A percentile compares a stretch with the other conserved stretches of the same genome.
Evolutionary conservation across 2,113 vertebrate genomes (phyloP).

Genomic region (Climacteris rufus): DNA sequence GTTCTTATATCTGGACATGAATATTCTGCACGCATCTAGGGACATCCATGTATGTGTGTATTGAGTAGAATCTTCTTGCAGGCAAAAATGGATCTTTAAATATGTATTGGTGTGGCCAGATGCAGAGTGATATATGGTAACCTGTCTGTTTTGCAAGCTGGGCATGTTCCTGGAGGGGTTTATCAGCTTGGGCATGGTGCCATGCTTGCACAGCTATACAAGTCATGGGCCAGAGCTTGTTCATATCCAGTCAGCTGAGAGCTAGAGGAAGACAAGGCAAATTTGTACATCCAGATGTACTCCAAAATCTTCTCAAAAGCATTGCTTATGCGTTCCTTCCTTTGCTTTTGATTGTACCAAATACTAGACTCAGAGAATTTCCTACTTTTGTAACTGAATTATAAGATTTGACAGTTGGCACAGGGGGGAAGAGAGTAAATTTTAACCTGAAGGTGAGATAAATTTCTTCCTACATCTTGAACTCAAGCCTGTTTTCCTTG

Average conservation of each 20-base stretch:
- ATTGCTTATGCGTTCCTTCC: neutral
- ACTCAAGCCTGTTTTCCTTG: neutral
- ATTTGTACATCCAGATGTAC: neutral
- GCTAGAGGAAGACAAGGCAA: neutral
- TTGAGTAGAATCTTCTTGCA: neutral
- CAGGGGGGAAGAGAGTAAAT: fast-evolving
- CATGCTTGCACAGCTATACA: neutral
- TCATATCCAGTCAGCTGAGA: neutral
- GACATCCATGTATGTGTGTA: fast-evolving
- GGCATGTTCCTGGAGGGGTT: neutral
- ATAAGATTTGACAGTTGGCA: neutral
- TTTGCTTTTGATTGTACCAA: neutral
- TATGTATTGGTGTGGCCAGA: neutral
- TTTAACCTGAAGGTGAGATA: neutral
- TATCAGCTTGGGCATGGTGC: neutral
- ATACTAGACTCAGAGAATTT: neutral
- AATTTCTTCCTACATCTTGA: neutral
- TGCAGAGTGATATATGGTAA: neutral
- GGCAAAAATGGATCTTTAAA: neutral
- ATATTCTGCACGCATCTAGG: neutral
- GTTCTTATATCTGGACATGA: neutral
- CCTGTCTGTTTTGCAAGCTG: neutral
- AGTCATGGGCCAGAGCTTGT: neutral
- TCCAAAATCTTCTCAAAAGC: neutral
- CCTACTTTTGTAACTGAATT: neutral